phyloP scores from a whole-genome alignment of 1,140 invertebrate genomes.

The Scaptomyza graminum region DNA sequence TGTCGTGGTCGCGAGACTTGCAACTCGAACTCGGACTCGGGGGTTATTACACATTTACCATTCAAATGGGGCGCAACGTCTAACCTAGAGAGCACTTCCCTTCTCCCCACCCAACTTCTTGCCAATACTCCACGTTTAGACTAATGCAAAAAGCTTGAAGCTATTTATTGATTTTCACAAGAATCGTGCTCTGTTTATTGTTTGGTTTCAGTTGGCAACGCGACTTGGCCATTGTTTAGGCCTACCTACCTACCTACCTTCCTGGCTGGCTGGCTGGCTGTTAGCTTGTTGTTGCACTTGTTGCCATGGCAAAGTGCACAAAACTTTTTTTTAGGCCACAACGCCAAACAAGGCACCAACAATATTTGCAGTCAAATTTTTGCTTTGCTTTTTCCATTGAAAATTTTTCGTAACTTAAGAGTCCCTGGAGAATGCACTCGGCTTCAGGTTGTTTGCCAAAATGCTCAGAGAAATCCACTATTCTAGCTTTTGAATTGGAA shows the following conservation, averaged over 20 bases:
- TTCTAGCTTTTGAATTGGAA: too few species aligned
- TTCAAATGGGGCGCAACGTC: slow-evolving; percentile 17
- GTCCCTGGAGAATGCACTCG: slow-evolving; percentile 57
- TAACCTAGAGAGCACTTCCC: slow-evolving; percentile 13
- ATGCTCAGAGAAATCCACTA: slow-evolving; percentile 1
- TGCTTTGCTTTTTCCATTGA: slow-evolving; percentile 48
- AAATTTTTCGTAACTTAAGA: slow-evolving; percentile 43
- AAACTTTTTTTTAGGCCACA: slow-evolving; percentile 56
- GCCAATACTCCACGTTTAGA: slow-evolving; percentile 17
- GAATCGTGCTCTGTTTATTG: slow-evolving; percentile 60
- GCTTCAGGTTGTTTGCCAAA: slow-evolving; percentile 13
- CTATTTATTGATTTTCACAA: slow-evolving; percentile 68
- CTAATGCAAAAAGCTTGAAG: slow-evolving; percentile 11
- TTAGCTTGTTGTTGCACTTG: slow-evolving; percentile 63
- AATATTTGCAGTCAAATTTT: slow-evolving; percentile 38
- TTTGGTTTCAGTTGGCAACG: slow-evolving; percentile 69
- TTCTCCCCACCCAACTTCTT: slow-evolving; percentile 28
- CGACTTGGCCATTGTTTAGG: slow-evolving; percentile 59
- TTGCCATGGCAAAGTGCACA: slow-evolving; percentile 77
- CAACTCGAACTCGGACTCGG: slow-evolving; percentile 22
- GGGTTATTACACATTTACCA: slow-evolving; percentile 10
- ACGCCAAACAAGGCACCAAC: slow-evolving; percentile 34
- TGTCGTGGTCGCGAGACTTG: slow-evolving; percentile 52
- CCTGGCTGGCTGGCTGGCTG: not conserved
- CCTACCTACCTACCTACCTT: slow-evolving; percentile 12